Conservation (phyloP, 2,113 vertebrate species). For the Sphyrna mokarran region DNA sequence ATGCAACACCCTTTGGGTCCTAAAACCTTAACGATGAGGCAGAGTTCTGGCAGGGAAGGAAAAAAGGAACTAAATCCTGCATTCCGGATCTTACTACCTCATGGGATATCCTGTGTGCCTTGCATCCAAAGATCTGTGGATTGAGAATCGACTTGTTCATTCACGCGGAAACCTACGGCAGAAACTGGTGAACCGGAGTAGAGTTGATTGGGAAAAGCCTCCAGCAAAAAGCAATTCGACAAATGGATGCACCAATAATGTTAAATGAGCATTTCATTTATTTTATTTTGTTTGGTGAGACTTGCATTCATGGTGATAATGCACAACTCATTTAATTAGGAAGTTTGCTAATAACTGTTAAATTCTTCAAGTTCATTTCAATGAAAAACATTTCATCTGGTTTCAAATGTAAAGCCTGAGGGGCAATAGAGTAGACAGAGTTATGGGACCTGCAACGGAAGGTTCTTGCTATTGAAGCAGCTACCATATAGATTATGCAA, state of each 20-base stretch:
- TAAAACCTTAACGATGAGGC: too few species aligned
- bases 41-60: too few species aligned
- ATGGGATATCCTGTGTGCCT: too few species aligned
- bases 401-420: slow-evolving; percentile 14
- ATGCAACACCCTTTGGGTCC: too few species aligned
- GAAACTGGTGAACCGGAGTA: background rate
- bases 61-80: too few species aligned
- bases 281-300: background rate
- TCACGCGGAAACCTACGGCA: too few species aligned
- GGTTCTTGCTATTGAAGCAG: background rate
- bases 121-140: too few species aligned
- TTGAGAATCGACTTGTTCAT: too few species aligned
- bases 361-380: background rate
- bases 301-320: background rate
- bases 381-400: background rate
- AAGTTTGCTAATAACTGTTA: background rate
- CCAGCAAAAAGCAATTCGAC: background rate
- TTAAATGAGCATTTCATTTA: background rate
- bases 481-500: slow-evolving; percentile 7
- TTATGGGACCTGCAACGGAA: background rate
- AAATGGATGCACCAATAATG: background rate
- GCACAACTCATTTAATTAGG: slow-evolving; percentile 19
- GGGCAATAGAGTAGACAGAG: background rate
- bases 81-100: too few species aligned
- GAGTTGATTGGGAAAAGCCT: background rate